Evolutionary conservation across 1,140 invertebrate genomes (phyloP), one percentile per base, ranked within the genome.

Genomic region (Diprion similis): DNA sequence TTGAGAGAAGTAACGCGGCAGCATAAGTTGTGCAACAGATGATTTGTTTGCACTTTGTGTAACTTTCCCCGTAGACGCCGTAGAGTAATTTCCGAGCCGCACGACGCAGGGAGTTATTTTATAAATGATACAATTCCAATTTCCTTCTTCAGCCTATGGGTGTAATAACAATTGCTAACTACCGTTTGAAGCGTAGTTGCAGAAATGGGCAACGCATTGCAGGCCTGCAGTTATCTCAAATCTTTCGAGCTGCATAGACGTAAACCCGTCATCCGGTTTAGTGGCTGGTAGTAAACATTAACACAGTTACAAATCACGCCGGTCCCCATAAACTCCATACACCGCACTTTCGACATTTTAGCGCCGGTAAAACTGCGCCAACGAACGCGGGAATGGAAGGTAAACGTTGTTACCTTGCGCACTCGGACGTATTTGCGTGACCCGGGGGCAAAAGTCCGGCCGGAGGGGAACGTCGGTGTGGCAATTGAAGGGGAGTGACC

Each of bases 191-290:
- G 24, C 24, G 24, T 37, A 6, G 24, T 37, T 37, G 24, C 24
- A 37, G 24, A 37, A 37, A 37, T 37, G 24, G 24, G 24, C 1
- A 37, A 37, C 1, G 17, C 13, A 7, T 15, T 17, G 59, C 13
- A 74, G 71, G 75, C 76, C 72, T 73, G 75, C 75, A 76, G 64
- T 79, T 79, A 79, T 79, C 78, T 79, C 67, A 51, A 70, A 79
- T 79, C 78, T 79, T 79, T 79, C 78, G 78, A 78, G 77, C 74
- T 79, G 24, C 24, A 37, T 37, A 37, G 70, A 72, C 76, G 71
- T 77, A 79, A 77, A 74, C 76, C 67, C 78, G 76, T 74, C 9
- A 67, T 77, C 76, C 70, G 70, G 68, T 48, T 65, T 19, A 65
- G 65, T 71, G 65, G n/a, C 64, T 66, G 74, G 66, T 73, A 71